Conservation (phyloP, 2,113 vertebrate species). For the Hippocampus zosterae region DNA sequence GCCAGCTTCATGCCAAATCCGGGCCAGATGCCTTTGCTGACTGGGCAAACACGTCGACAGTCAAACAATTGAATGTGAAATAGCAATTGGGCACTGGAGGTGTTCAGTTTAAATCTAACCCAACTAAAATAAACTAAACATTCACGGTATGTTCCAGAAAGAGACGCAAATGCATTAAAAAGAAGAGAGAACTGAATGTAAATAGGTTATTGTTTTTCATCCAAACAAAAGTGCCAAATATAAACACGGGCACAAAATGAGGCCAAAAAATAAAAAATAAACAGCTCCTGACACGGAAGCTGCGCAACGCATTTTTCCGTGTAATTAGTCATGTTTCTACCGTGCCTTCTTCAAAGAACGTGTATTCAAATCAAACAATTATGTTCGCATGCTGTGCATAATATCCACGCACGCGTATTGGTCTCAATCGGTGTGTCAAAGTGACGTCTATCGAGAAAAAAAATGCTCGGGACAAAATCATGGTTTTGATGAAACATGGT, state of each 20-base stretch:
- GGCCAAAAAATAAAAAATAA: slow-evolving; percentile 49
- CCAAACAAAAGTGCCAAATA: slow-evolving; percentile 11
- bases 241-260: slow-evolving; percentile 28
- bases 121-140: too few relatives aligned
- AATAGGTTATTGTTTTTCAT: not conserved
- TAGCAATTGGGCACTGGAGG: too few relatives aligned
- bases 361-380: slow-evolving; percentile 69
- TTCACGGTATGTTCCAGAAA: not conserved
- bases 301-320: slow-evolving; percentile 38
- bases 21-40: too few relatives aligned
- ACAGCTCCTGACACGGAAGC: slow-evolving; percentile 35
- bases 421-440: slow-evolving; percentile 68
- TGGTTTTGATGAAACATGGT: slow-evolving; percentile 33
- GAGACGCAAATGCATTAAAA: not conserved
- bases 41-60: too few relatives aligned
- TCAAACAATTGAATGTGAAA: too few relatives aligned
- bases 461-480: slow-evolving; percentile 55
- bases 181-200: not conserved
- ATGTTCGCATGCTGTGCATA: slow-evolving; percentile 63
- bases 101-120: too few relatives aligned
- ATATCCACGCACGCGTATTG: slow-evolving; percentile 58
- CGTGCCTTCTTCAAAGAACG: slow-evolving; percentile 62
- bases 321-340: slow-evolving; percentile 61
- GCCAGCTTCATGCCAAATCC: too few relatives aligned
- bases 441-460: slow-evolving; percentile 64